Evolutionary conservation across 2,888 invertebrate genomes (phyloP).

Genomic region (Blastobasis adustella): DNA sequence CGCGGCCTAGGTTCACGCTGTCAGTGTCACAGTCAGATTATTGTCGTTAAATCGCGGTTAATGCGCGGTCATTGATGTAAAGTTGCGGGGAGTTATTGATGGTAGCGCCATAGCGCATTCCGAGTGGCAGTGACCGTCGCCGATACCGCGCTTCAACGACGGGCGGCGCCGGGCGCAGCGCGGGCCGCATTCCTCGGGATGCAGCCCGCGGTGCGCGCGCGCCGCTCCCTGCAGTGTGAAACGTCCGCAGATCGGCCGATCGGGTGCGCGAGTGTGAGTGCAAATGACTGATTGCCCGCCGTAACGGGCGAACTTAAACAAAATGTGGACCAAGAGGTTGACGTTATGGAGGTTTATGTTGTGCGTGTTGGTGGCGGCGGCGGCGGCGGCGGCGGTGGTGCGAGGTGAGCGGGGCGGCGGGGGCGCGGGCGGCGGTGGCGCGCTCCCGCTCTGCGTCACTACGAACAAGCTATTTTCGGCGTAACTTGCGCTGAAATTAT

Average conservation of each 20-base stretch:
- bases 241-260: conserved; percentile 59
- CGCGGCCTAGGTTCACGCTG: no score
- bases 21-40: conserved; percentile 23
- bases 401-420: conserved; percentile 50
- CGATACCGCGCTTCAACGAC: conserved; percentile 43
- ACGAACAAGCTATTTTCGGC: conserved; percentile 66
- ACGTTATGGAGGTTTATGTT: conserved; percentile 69
- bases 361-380: conserved; percentile 62
- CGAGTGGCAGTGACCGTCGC: conserved; percentile 4
- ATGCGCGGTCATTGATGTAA: conserved; percentile 27
- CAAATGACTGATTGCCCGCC: conserved; percentile 70
- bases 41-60: conserved; percentile 59
- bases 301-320: conserved; percentile 58
- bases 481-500: conserved; percentile 74
- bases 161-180: conserved; percentile 26
- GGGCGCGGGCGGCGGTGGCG: conserved; percentile 21
- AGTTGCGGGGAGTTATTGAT: no score
- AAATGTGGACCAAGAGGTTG: conserved; percentile 70
- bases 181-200: conserved; percentile 53
- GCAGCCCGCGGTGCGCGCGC: conserved; percentile 38
- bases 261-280: conserved; percentile 72
- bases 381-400: conserved; percentile 57
- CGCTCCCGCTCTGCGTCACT: conserved; percentile 57
- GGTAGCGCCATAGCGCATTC: no score
- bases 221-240: conserved; percentile 42